These are phyloP conservation scores for Agraylea sexmaculata DNA, from an alignment of 1,140 invertebrate species.

Conservation along the genomic window DNA sequence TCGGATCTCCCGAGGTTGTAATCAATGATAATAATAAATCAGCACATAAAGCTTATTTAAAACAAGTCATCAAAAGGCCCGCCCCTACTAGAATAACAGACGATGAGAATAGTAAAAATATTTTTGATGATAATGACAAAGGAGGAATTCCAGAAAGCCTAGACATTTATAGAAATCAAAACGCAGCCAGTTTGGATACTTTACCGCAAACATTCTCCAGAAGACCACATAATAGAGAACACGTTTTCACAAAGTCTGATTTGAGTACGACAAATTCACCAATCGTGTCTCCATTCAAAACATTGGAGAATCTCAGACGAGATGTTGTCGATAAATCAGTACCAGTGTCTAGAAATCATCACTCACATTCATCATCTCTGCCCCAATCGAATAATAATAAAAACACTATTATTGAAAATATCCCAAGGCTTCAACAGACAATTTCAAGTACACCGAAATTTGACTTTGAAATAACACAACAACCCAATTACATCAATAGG, in stretches of 20 bases:
- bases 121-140: conserved; percentile 12
- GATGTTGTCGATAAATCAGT: conserved; percentile 11
- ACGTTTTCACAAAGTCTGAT: conserved; percentile 17
- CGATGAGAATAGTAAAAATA: conserved; percentile 9
- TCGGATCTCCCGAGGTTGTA: conserved; percentile 3
- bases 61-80: conserved; percentile 30
- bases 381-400: conserved; percentile 11
- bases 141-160: conserved; percentile 7
- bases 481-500: no score
- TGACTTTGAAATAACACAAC: no score
- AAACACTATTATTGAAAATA: neutral
- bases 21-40: neutral
- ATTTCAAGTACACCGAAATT: neutral
- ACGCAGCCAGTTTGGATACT: conserved; percentile 17
- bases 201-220: conserved; percentile 16
- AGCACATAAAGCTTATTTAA: conserved; percentile 30
- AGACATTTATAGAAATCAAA: conserved; percentile 10
- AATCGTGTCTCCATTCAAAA: conserved; percentile 30
- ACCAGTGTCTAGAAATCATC: conserved; percentile 10
- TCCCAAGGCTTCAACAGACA: conserved; percentile 2
- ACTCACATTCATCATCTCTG: conserved; percentile 10
- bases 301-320: conserved; percentile 28
- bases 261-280: conserved; percentile 22
- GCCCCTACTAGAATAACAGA: conserved; percentile 21
- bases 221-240: conserved; percentile 15